Conservation (phyloP, 2,888 invertebrate species). For the Eubasilissa splendida region DNA sequence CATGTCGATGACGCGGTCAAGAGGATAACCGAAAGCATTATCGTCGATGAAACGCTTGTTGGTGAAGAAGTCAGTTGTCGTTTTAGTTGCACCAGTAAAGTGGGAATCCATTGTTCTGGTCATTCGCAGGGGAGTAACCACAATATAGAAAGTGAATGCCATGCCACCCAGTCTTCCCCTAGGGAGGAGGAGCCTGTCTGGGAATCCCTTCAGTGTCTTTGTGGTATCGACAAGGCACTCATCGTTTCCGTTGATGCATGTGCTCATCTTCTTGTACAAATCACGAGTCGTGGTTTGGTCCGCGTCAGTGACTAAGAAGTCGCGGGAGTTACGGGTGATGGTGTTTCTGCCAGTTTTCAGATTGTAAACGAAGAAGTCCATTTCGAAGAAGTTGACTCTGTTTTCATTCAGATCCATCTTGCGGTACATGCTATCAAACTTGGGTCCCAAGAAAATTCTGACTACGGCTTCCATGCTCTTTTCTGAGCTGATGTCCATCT, state of each 20-base stretch:
- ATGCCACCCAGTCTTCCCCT: slow-evolving; percentile 77
- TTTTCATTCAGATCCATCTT: slow-evolving; percentile 70
- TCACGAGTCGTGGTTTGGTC: slow-evolving; percentile 70
- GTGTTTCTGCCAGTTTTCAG: slow-evolving; percentile 69
- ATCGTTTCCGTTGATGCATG: slow-evolving; percentile 68
- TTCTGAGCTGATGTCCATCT: slow-evolving; percentile 72
- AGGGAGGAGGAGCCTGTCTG: slow-evolving; percentile 77
- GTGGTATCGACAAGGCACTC: slow-evolving; percentile 68
- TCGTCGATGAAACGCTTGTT: slow-evolving; percentile 68
- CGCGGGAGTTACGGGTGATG: slow-evolving; percentile 73
- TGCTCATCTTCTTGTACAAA: slow-evolving; percentile 68
- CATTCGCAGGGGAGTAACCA: slow-evolving; percentile 71
- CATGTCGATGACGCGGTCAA: slow-evolving; percentile 78
- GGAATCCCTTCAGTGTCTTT: slow-evolving; percentile 74
- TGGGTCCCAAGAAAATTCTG: slow-evolving; percentile 80
- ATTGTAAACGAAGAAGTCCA: slow-evolving; percentile 73
- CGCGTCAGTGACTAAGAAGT: slow-evolving; percentile 72
- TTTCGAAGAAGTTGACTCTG: slow-evolving; percentile 73
- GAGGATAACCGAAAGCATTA: slow-evolving; percentile 81
- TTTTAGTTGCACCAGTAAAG: too few relatives aligned
- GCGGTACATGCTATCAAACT: slow-evolving; percentile 74
- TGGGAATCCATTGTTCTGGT: slow-evolving; percentile 67
- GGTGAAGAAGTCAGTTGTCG: neutral
- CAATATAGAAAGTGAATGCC: slow-evolving; percentile 75
- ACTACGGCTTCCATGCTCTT: slow-evolving; percentile 75